phyloP scores from a whole-genome alignment of 2,113 vertebrate genomes.

The Syngnathoides biaculeatus region DNA sequence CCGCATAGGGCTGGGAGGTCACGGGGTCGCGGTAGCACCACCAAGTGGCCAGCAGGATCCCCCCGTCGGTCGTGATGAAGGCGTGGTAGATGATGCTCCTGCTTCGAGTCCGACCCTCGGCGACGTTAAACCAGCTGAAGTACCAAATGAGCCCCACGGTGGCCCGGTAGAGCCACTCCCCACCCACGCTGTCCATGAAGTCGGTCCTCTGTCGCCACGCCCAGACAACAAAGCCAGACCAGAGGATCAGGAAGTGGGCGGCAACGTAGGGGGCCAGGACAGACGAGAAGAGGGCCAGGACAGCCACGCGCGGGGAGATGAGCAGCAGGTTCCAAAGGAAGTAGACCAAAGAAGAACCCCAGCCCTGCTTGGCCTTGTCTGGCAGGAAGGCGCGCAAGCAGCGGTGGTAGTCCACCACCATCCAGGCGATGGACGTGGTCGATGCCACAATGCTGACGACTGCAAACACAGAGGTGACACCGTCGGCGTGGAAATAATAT shows the following conservation, averaged over 20 bases:
- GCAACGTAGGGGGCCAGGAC: constrained; percentile 69
- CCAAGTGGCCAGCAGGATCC: constrained; percentile 76
- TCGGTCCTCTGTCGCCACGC: constrained; percentile 78
- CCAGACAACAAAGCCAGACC: constrained; percentile 81
- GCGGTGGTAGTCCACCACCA: constrained; percentile 90
- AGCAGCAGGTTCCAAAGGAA: constrained; percentile 94
- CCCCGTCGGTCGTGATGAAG: constrained; percentile 78
- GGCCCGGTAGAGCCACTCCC: constrained; percentile 85
- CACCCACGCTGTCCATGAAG: constrained; percentile 79
- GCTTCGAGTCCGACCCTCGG: constrained; percentile 73
- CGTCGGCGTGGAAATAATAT: neutral
- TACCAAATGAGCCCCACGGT: constrained; percentile 85
- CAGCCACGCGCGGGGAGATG: constrained; percentile 79
- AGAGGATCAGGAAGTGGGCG: constrained; percentile 78
- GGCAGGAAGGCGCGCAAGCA: constrained; percentile 85
- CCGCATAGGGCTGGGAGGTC: constrained; percentile 34
- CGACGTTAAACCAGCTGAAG: constrained; percentile 95
- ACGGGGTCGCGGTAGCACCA: constrained; percentile 53
- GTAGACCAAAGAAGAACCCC: constrained; percentile 75
- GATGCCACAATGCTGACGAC: constrained; percentile 79
- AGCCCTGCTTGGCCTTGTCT: constrained; percentile 75
- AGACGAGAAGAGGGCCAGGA: constrained; percentile 79
- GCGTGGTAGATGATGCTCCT: constrained; percentile 81
- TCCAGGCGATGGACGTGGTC: constrained; percentile 85
- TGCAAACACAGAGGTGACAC: constrained; percentile 45